These are phyloP conservation scores for Cladorhizidae sp. DNA, from an alignment of 37 sponge, comb jelly and placozoan species.

Conservation along the genomic window DNA sequence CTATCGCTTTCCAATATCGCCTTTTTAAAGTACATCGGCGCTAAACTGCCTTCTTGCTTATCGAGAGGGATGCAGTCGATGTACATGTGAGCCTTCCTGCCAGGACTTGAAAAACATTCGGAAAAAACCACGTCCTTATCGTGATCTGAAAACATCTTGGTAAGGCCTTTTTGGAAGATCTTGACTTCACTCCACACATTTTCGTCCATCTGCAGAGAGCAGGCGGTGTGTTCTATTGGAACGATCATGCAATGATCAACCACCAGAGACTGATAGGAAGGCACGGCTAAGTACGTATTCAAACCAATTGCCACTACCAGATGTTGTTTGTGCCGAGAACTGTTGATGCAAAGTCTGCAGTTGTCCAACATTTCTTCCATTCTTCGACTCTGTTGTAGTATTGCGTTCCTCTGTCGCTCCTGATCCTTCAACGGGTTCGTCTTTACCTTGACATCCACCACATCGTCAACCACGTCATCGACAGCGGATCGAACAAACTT, in stretches of 20 bases:
- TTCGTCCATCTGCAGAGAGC: constrained; percentile 78
- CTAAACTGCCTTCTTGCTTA: constrained; percentile 68
- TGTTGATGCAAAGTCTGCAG: constrained; percentile 75
- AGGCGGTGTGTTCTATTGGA: constrained; percentile 70
- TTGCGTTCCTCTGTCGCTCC: constrained; percentile 19
- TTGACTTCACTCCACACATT: constrained; percentile 85
- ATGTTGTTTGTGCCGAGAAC: constrained; percentile 48
- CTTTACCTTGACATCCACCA: constrained; percentile 49
- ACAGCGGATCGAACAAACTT: constrained; percentile 69
- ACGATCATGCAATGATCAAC: constrained; percentile 82
- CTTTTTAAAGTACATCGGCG: constrained; percentile 96
- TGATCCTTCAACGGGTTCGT: constrained; percentile 31
- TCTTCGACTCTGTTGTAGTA: constrained; percentile 44
- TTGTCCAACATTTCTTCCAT: constrained; percentile 52
- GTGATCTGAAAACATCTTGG: constrained; percentile 73
- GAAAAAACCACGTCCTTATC: constrained; percentile 79
- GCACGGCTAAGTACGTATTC: constrained; percentile 73
- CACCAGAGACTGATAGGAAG: constrained; percentile 71
- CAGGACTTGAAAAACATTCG: constrained; percentile 53
- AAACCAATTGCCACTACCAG: constrained; percentile 81
- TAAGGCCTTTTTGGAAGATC: constrained; percentile 73
- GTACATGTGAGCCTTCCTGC: constrained; percentile 71
- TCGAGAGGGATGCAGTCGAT: constrained; percentile 94
- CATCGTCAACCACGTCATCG: constrained; percentile 89
- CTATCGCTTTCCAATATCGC: constrained; percentile 91